These are phyloP conservation scores for Forficula auricularia DNA, from an alignment of 1,140 invertebrate genomes.

Conservation along the genomic window DNA sequence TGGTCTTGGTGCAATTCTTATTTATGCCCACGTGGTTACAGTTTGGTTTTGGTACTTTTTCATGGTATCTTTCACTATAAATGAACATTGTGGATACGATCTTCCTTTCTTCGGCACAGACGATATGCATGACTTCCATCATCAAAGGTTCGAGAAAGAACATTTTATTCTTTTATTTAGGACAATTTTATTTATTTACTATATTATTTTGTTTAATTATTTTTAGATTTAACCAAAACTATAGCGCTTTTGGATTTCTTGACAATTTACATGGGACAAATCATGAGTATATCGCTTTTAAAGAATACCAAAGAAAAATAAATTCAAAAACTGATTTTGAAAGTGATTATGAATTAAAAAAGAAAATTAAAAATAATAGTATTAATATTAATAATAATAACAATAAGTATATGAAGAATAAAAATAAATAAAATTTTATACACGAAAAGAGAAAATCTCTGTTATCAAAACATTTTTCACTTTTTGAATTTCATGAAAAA, in stretches of 20 bases:
- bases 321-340: neutral
- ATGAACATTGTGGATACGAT: slow-evolving; percentile 38
- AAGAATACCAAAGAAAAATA: neutral
- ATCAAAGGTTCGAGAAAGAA: too few relatives aligned
- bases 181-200: too few relatives aligned
- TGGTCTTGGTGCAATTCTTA: slow-evolving; percentile 27
- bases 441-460: too few relatives aligned
- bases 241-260: slow-evolving; percentile 30
- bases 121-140: slow-evolving; percentile 40
- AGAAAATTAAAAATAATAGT: neutral
- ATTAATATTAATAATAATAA: neutral
- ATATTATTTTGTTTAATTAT: too few relatives aligned
- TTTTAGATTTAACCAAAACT: slow-evolving; percentile 27
- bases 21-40: slow-evolving; percentile 26
- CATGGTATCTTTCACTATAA: slow-evolving; percentile 30
- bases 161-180: too few relatives aligned
- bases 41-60: slow-evolving; percentile 30
- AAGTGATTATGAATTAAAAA: neutral
- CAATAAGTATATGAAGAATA: too few relatives aligned
- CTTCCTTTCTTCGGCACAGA: slow-evolving; percentile 36
- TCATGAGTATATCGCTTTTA: neutral
- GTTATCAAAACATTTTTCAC: too few relatives aligned
- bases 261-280: slow-evolving; percentile 34
- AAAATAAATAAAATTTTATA: too few relatives aligned
- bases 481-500: too few relatives aligned